phyloP scores from a whole-genome alignment of 2,888 invertebrate genomes.

The Pristionchus fissidentatus region DNA sequence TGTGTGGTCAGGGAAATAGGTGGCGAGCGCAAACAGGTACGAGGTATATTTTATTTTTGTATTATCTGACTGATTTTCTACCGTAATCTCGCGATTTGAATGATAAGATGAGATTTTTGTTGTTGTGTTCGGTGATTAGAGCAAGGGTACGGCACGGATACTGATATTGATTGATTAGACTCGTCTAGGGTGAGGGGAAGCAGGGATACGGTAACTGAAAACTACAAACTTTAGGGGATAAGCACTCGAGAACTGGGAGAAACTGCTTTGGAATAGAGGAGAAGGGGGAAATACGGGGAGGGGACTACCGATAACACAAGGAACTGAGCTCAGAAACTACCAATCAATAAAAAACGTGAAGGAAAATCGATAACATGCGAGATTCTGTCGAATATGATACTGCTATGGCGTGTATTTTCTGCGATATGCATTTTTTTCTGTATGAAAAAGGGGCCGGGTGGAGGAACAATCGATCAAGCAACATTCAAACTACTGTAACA shows the following conservation, averaged over 20 bases:
- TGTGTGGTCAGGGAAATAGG: too few species aligned
- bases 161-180: neutral
- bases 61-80: too few species aligned
- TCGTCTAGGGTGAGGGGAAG: neutral
- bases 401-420: neutral
- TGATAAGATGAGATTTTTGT: slow-evolving; percentile 11
- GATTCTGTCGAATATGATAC: slow-evolving; percentile 34
- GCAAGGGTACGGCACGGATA: slow-evolving; percentile 36
- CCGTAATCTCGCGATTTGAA: slow-evolving; percentile 13
- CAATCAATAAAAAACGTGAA: neutral
- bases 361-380: neutral
- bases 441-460: too few species aligned
- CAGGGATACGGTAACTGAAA: neutral
- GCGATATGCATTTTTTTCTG: slow-evolving; percentile 40
- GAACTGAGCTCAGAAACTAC: neutral
- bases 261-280: too few species aligned
- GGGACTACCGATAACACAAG: neutral
- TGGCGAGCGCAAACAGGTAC: too few species aligned
- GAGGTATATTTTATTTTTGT: neutral
- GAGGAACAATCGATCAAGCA: neutral
- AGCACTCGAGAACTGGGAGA: slow-evolving; percentile 41
- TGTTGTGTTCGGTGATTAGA: too few species aligned
- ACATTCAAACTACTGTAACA: neutral
- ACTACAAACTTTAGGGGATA: too few species aligned
- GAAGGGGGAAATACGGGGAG: too few species aligned